Conservation (phyloP, 2,797 vertebrate genomes). For the Echiichthys vipera region DNA sequence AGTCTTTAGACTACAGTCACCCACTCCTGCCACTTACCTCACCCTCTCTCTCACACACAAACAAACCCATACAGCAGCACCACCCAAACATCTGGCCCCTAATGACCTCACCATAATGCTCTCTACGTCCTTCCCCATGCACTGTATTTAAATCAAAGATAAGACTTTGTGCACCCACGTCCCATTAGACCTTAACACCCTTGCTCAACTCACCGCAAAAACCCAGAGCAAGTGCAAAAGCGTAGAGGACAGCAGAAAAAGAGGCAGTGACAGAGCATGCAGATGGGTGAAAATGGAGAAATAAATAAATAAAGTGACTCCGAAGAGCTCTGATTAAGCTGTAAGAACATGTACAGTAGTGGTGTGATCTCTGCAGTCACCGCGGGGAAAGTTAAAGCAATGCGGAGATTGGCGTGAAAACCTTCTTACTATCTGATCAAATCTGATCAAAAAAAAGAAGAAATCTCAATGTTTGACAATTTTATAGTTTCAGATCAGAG, state of each 20-base stretch:
- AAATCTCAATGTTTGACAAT: neutral
- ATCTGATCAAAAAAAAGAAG: neutral
- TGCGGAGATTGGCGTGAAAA: slow-evolving; percentile 24
- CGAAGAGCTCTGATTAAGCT: slow-evolving; percentile 19
- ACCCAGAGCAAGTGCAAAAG: slow-evolving; percentile 49
- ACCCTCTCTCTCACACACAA: slow-evolving; percentile 50
- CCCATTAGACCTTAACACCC: slow-evolving; percentile 24
- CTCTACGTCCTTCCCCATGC: slow-evolving; percentile 13
- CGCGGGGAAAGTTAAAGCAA: slow-evolving; percentile 29
- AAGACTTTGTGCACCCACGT: slow-evolving; percentile 20
- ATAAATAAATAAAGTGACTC: slow-evolving; percentile 14
- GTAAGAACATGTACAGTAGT: slow-evolving; percentile 13
- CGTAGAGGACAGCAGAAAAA: slow-evolving; percentile 51
- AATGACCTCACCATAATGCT: slow-evolving; percentile 57
- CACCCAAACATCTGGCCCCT: slow-evolving; percentile 62
- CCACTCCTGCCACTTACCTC: slow-evolving; percentile 63
- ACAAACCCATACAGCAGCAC: slow-evolving; percentile 48
- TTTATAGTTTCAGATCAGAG: neutral
- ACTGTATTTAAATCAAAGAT: slow-evolving; percentile 38
- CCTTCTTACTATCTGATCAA: neutral
- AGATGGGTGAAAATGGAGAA: slow-evolving; percentile 51
- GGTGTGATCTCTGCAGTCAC: slow-evolving; percentile 10
- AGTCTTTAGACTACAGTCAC: slow-evolving; percentile 46
- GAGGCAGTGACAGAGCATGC: slow-evolving; percentile 65
- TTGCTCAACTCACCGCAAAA: slow-evolving; percentile 20